Evolutionary conservation across 2,888 invertebrate genomes (phyloP), one percentile per base, ranked within the genome.

Genomic region (Hypsopygia costalis): DNA sequence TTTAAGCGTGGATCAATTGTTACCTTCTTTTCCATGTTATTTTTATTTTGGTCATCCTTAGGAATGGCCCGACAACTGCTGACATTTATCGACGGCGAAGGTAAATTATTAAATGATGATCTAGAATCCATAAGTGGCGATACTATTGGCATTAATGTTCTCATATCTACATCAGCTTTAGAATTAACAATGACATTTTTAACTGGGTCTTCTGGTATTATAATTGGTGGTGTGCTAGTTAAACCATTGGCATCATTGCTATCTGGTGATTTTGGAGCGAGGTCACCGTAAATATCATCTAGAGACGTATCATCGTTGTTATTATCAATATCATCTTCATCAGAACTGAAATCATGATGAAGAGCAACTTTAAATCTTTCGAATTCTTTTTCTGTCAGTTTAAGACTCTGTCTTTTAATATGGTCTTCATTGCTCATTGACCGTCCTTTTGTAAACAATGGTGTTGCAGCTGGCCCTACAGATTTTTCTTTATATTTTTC

Each of bases 361-460:
- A 81, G 48, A 5, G 72, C 55, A 39, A 76, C 47, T 55, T 71
- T 77, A 29, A 89, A 89, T 43, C 89, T 69, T 68, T 87, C 86
- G 44, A 76, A 81, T 68, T 89, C 89, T 54, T 89, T 88, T 43
- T 83, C 83, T 0, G 89, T 89, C 36, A 89, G 68, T 52, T 82
- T 88, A 8, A 87, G 49, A 44, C 86, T 87, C 51, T 77, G 71
- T 61, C 83, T 86, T 55, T 63, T 79, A 3, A 46, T 44, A 1
- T 49, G 46, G 31, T 79, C 81, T 6, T 79, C 75, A 49, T 65
- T 73, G 0, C 39, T 40, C 6, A 41, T 34, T 5, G 38, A 43
- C 1, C 33, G 41, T 31, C 62, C 56, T 36, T 50, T 64, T 3
- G 51, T 34, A 50, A 62, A 63, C 16, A 63, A 41, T 1, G 53